phyloP scores from a whole-genome alignment of 2,113 vertebrate species.

The Rynchops niger region DNA sequence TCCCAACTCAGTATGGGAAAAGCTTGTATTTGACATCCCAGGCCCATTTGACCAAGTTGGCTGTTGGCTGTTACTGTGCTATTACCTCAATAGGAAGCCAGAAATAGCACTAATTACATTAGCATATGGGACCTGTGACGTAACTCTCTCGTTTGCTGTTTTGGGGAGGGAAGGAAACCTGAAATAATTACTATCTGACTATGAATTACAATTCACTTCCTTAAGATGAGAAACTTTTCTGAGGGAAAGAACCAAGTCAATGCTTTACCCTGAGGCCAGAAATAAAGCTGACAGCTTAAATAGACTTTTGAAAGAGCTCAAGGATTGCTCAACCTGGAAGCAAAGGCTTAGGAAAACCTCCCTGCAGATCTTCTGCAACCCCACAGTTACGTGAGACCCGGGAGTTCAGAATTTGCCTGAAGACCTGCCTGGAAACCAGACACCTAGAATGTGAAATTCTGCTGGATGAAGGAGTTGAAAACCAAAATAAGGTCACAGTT shows the following conservation, averaged over 20 bases:
- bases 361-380: background rate
- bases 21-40: background rate
- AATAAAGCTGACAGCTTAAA: conserved; percentile 53
- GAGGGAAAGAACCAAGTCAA: background rate
- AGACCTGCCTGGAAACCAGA: conserved; percentile 28
- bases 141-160: background rate
- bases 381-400: background rate
- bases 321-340: conserved; percentile 51
- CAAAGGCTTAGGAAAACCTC: conserved; percentile 42
- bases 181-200: conserved; percentile 47
- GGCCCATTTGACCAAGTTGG: background rate
- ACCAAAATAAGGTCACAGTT: background rate
- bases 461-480: background rate
- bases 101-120: conserved; percentile 58
- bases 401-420: conserved; percentile 19
- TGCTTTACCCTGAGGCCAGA: conserved; percentile 33
- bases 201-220: conserved; percentile 23
- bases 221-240: conserved; percentile 17
- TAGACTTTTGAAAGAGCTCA: conserved; percentile 32
- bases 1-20: conserved; percentile 14
- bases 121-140: conserved; percentile 21
- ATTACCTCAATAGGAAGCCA: conserved; percentile 35
- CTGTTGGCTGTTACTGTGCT: background rate
- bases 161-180: conserved; percentile 50
- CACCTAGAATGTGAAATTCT: background rate